Percentiles rank a stretch among this genome's conserved stretches.
Conservation (phyloP, 1,140 invertebrate species). For the Pogonus chalceus region DNA sequence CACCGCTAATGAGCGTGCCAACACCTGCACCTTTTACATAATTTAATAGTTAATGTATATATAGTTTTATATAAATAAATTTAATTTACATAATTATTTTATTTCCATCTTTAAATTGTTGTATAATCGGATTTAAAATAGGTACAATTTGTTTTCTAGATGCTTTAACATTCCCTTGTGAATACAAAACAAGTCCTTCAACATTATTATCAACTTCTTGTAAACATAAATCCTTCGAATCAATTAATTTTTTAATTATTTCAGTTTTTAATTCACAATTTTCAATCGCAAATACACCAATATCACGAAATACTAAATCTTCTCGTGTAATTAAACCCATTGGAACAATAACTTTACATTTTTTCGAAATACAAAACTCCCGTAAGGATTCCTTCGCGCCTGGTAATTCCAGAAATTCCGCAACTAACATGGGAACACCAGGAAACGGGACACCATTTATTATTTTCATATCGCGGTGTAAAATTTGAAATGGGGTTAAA, state of each 20-base stretch:
- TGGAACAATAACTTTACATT: constrained; percentile 35
- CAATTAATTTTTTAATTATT: constrained; percentile 27
- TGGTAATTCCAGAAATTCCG: constrained; percentile 40
- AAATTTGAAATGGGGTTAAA: constrained; percentile 34
- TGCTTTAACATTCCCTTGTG: constrained; percentile 42
- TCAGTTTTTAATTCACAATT: constrained; percentile 17
- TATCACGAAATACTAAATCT: constrained; percentile 14
- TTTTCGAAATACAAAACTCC: constrained; percentile 36
- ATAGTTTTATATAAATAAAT: constrained; percentile 11
- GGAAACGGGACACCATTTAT: constrained; percentile 35
- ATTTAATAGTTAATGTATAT: constrained; percentile 21
- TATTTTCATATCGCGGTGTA: constrained; percentile 40
- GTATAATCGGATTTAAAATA: constrained; percentile 36
- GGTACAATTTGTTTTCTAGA: constrained; percentile 54
- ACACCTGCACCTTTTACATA: constrained; percentile 65
- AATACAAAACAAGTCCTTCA: constrained; percentile 33
- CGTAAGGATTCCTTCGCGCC: constrained; percentile 34
- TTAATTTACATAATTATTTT: constrained; percentile 10
- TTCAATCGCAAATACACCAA: constrained; percentile 19
- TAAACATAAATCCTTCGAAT: constrained; percentile 20
- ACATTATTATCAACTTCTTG: constrained; percentile 24
- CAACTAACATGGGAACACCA: constrained; percentile 39
- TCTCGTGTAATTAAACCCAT: constrained; percentile 41
- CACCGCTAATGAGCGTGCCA: constrained; percentile 75
- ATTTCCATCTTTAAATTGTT: not conserved